A percentile compares a stretch with the other conserved stretches of the same genome.
Conservation (phyloP, 2,888 invertebrate genomes). For the Celastrina argiolus region DNA sequence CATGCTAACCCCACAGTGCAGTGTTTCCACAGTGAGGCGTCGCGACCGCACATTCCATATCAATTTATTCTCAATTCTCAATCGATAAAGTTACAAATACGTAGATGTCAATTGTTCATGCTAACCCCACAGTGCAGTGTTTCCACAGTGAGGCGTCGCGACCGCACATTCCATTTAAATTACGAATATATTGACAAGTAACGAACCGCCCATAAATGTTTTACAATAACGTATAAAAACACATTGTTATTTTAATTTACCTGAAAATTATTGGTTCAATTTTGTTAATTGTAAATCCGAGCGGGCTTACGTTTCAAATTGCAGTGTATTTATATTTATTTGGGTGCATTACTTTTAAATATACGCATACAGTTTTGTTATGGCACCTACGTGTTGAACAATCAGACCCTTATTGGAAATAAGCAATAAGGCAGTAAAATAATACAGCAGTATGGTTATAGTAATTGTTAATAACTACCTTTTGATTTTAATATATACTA, state of each 20-base stretch:
- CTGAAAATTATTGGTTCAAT: conserved; percentile 39
- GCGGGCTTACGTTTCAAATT: conserved; percentile 29
- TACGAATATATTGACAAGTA: conserved; percentile 58
- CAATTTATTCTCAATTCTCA: conserved; percentile 41
- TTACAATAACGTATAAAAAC: conserved; percentile 50
- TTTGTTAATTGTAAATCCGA: conserved; percentile 37
- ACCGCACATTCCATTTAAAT: conserved; percentile 54
- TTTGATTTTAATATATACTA: not conserved
- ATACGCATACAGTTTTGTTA: not conserved
- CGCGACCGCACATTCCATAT: conserved; percentile 48
- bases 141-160: conserved; percentile 33
- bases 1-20: not conserved
- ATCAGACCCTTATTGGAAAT: not conserved
- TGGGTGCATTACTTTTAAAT: conserved; percentile 2
- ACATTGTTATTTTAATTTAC: conserved; percentile 41
- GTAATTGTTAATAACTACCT: not conserved
- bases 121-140: conserved; percentile 21
- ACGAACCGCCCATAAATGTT: conserved; percentile 54
- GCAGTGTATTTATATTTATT: conserved; percentile 2
- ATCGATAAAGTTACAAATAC: no score
- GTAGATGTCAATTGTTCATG: no score
- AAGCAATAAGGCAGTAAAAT: not conserved
- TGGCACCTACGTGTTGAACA: not conserved
- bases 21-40: conserved; percentile 33
- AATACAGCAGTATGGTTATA: not conserved